Evolutionary conservation across 2,113 vertebrate species (phyloP).

Genomic region (Syngnathus scovelli): DNA sequence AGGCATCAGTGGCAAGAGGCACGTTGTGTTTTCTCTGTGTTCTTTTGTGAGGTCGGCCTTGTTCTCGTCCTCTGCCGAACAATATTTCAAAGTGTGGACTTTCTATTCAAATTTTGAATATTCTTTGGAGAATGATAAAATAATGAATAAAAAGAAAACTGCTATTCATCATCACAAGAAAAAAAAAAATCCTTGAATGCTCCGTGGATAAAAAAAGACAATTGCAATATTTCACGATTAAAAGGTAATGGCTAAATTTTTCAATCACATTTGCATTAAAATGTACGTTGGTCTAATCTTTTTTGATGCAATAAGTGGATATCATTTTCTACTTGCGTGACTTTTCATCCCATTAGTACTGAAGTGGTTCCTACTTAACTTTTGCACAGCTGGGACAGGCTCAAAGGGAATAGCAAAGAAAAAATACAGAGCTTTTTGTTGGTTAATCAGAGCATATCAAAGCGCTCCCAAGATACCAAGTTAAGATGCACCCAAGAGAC

Average conservation of each 20-base stretch:
- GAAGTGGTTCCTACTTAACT: background rate
- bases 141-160: background rate
- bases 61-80: conserved; percentile 24
- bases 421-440: background rate
- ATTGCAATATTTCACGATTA: too few relatives aligned
- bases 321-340: background rate
- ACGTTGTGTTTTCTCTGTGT: conserved; percentile 27
- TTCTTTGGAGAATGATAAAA: background rate
- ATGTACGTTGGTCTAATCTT: too few relatives aligned
- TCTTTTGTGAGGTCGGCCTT: conserved; percentile 36
- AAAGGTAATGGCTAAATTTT: too few relatives aligned
- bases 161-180: background rate
- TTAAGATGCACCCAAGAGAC: background rate
- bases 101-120: conserved; percentile 1
- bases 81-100: conserved; percentile 31
- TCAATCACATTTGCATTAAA: too few relatives aligned
- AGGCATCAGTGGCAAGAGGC: conserved; percentile 39
- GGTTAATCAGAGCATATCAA: conserved; percentile 2
- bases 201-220: too few relatives aligned
- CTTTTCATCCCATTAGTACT: background rate
- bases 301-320: too few relatives aligned
- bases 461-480: background rate
- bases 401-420: background rate
- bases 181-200: too few relatives aligned
- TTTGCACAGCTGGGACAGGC: background rate